Evolutionary conservation across 1,140 invertebrate species (phyloP), one percentile per base, ranked within the genome.

Genomic region (Drosophila melanica): DNA sequence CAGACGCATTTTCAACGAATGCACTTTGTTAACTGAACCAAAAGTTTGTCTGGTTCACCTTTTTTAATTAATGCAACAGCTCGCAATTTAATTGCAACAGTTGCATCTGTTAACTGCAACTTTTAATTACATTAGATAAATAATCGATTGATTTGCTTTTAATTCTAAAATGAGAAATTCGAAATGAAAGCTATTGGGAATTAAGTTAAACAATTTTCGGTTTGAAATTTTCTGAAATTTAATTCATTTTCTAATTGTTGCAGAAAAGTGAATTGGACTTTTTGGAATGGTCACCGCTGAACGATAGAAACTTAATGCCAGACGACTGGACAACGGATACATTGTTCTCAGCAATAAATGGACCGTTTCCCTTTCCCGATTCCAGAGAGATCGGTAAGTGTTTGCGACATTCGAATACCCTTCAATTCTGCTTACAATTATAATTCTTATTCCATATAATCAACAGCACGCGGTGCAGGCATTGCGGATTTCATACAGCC

Each of bases 401-500:
- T n/a, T 2, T 0, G 2, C 5, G 27, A 57, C 1, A n/a, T 11
- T 14, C 27, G 4, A 39, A 23, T 10, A 1, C 11, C 3, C 7
- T 35, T 35, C 3, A 35, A 35, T 3, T 9, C 6, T 27, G 27
- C 27, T 27, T 0, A 6, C 6, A 27, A 27, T 27, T 27, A 2
- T 0, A 27, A 35, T 35, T 35, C 10, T 35, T 10, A 10, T 9
- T 35, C 9, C 7, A 7, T 9, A 9, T 10, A 7, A 35, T 35
- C 7, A 35, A 9, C 80, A 95, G 95, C 94, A 35, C 93, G 94
- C 90, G 94, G 93, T 81, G 94, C 95, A 42, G 95, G 94, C 68
- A 93, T 96, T 86, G 97, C 98, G 12, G 98, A 99, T 93, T 98
- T 99, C 86, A 99, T 99, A 92, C 99, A 99, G 93, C 99, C 99